A percentile compares a stretch with the other conserved stretches of the same genome.
Evolutionary conservation across 2,113 vertebrate species (phyloP).

Genomic region (Pheucticus melanocephalus): DNA sequence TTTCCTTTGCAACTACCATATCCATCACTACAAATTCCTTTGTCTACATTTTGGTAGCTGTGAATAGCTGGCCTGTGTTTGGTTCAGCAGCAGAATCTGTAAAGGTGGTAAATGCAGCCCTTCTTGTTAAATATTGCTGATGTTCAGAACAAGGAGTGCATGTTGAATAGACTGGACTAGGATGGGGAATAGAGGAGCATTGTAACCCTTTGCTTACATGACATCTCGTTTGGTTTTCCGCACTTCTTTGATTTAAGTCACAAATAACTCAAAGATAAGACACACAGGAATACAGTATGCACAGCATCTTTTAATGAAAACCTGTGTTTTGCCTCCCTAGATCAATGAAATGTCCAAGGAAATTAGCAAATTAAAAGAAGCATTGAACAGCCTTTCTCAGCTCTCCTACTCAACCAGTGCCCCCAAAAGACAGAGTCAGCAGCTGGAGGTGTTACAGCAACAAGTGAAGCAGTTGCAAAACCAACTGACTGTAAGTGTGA

Average conservation of each 20-base stretch:
- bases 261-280: background rate
- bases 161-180: background rate
- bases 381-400: conserved; percentile 95
- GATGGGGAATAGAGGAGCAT: background rate
- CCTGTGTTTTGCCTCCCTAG: conserved; percentile 57
- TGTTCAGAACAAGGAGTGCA: background rate
- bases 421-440: conserved; percentile 90
- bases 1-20: background rate
- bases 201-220: background rate
- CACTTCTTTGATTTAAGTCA: background rate
- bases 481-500: conserved; percentile 86
- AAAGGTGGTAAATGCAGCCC: background rate
- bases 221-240: background rate
- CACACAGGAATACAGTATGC: background rate
- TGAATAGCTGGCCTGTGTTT: background rate
- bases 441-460: conserved; percentile 88
- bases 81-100: background rate
- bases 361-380: conserved; percentile 93
- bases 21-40: background rate
- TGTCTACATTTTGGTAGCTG: background rate
- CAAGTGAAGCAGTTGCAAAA: conserved; percentile 94
- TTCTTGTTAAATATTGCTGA: background rate
- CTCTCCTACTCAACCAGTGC: conserved; percentile 87
- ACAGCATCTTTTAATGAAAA: background rate
- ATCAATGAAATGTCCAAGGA: conserved; percentile 93